Conservation (phyloP, 1,140 invertebrate species). For the Euura lappo region DNA sequence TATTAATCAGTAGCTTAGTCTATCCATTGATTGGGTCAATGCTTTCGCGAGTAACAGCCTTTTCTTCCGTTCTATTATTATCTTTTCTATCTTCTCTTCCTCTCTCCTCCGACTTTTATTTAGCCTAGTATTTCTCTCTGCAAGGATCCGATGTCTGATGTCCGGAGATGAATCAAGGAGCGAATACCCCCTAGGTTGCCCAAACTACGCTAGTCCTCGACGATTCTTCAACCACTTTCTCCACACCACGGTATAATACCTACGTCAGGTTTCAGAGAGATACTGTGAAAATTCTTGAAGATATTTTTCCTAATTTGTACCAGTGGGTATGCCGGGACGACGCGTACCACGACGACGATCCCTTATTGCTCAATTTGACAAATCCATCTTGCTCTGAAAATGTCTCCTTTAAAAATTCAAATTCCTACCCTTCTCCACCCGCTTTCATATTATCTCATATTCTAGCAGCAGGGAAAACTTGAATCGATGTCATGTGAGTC, state of each 20-base stretch:
- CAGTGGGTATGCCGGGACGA: not conserved
- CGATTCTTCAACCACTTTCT: not conserved
- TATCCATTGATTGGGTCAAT: slow-evolving; percentile 1
- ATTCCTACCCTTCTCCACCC: not conserved
- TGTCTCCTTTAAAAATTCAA: not conserved
- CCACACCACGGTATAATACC: not conserved
- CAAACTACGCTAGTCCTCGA: not conserved
- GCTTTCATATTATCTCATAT: no score
- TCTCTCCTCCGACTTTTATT: not conserved
- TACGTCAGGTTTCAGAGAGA: not conserved
- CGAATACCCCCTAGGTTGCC: not conserved
- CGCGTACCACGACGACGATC: not conserved
- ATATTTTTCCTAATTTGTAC: not conserved
- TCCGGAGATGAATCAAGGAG: not conserved
- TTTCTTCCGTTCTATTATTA: not conserved
- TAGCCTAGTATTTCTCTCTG: not conserved
- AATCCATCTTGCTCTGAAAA: not conserved
- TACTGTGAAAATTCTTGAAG: not conserved
- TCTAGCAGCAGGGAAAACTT: no score
- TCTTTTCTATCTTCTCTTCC: not conserved
- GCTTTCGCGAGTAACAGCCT: not conserved
- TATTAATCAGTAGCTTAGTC: slow-evolving; percentile 3
- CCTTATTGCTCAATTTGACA: not conserved
- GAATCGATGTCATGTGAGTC: no score
- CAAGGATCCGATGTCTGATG: not conserved